Percentiles rank a stretch among this genome's conserved stretches.
Evolutionary conservation across 2,113 vertebrate genomes (phyloP).

Genomic region (Nicator chloris): DNA sequence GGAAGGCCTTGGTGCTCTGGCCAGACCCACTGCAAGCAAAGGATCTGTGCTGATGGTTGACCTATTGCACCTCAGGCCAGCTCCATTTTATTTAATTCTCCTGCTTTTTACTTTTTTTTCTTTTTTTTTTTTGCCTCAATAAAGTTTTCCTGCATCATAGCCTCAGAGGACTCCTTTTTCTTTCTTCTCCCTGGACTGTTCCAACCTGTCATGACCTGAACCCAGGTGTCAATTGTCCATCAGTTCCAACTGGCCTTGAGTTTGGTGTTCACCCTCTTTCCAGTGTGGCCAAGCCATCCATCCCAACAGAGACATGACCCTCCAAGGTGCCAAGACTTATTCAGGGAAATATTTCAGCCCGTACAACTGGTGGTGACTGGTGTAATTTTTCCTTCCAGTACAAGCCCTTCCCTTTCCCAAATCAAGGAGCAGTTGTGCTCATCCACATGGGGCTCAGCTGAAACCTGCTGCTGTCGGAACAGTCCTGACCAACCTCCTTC

Average conservation of each 20-base stretch:
- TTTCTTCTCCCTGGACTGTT: background rate
- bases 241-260: background rate
- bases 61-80: fast-evolving
- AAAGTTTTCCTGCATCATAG: background rate
- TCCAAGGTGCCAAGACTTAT: too few species aligned
- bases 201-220: background rate
- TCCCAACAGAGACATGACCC: too few species aligned
- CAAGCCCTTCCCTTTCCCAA: background rate
- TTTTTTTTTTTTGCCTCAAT: background rate
- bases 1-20: background rate
- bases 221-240: background rate
- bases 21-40: fast-evolving
- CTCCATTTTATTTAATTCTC: background rate
- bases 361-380: fast-evolving
- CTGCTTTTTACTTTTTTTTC: background rate
- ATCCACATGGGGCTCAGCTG: too few species aligned
- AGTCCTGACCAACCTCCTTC: too few species aligned
- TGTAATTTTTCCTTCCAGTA: background rate
- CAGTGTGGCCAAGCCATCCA: background rate
- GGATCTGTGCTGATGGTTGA: too few species aligned
- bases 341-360: background rate
- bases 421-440: background rate
- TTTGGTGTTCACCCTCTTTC: background rate
- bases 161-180: fast-evolving
- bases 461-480: too few species aligned